Evolutionary conservation across 2,888 invertebrate species (phyloP), one percentile per base, ranked within the genome.

Genomic region (Esperia sulphurella): DNA sequence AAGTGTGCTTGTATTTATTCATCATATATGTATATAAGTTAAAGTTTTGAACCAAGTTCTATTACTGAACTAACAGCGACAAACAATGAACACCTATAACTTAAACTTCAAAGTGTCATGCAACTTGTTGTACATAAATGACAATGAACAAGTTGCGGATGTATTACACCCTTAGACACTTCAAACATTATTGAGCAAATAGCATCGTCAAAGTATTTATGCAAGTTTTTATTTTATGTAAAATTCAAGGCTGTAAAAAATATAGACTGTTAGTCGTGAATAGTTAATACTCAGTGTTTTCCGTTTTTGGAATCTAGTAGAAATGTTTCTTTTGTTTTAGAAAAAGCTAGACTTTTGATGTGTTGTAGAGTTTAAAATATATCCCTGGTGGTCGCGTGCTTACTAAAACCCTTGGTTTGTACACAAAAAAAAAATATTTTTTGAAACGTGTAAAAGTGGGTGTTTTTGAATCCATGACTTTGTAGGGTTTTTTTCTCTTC

Each of bases 261-360:
- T 54, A 60, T 76, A 78, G 75, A 65, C 64, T 21, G 52, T 29
- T 74, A 81, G 75, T 75, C 64, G 68, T 75, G 63, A 55, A 51
- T 71, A 70, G 63, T 55, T 58, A 47, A 60, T 64, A 65, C 62
- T 72, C 61, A 61, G 54, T 78, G 75, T 82, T 54, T 71, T 75
- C 59, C 28, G 46, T 59, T 75, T 68, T 43, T 59, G 58, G 61
- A 57, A 63, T 72, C 72, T 77, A 61, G 68, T 71, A 71, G 68
- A 54, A 52, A 51, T 65, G 57, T 65, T 67, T 54, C 64, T 60
- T 74, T 73, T 61, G 71, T 83, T 71, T 68, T 83, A 83, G 81
- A 72, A 76, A 63, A 68, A 72, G 86, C 86, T 86, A 86, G 86
- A 83, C 41, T 76, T 82, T 83, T 70, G 78, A 79, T 84, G 83